These are phyloP conservation scores for Numida meleagris DNA, from an alignment of 2,113 vertebrate genomes.

Conservation along the genomic window DNA sequence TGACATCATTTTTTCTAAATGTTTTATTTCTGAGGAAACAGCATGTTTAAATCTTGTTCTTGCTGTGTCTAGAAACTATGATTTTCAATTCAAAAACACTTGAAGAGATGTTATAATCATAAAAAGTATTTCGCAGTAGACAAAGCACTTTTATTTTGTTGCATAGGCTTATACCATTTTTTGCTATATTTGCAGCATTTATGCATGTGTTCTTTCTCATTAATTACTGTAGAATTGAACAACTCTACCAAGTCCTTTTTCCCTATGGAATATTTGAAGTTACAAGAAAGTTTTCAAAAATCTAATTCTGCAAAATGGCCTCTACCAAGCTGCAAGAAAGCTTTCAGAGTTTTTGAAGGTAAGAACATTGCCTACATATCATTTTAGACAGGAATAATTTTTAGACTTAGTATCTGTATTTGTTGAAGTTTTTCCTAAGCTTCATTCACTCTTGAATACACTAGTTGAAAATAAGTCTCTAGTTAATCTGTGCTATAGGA, in stretches of 20 bases:
- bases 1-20: neutral
- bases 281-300: conserved; percentile 84
- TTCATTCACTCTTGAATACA: neutral
- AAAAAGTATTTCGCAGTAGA: neutral
- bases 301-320: conserved; percentile 82
- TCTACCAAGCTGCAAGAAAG: conserved; percentile 79
- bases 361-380: conserved; percentile 33
- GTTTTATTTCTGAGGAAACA: neutral
- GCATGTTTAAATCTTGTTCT: neutral
- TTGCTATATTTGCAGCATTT: neutral
- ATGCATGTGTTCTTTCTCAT: conserved; percentile 15
- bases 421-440: neutral
- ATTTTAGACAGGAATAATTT: neutral
- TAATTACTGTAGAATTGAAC: conserved; percentile 77
- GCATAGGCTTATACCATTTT: neutral
- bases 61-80: neutral
- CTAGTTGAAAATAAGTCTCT: neutral
- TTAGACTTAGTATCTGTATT: neutral
- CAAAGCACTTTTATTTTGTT: neutral
- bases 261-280: conserved; percentile 80
- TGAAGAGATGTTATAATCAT: neutral
- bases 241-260: conserved; percentile 80
- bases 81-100: neutral
- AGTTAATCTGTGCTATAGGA: neutral
- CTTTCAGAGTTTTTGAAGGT: conserved; percentile 83